Percentiles rank a stretch among this genome's conserved stretches.
These are phyloP conservation scores for Leucoraja erinaceus DNA, from an alignment of 2,113 vertebrate genomes.

Conservation along the genomic window DNA sequence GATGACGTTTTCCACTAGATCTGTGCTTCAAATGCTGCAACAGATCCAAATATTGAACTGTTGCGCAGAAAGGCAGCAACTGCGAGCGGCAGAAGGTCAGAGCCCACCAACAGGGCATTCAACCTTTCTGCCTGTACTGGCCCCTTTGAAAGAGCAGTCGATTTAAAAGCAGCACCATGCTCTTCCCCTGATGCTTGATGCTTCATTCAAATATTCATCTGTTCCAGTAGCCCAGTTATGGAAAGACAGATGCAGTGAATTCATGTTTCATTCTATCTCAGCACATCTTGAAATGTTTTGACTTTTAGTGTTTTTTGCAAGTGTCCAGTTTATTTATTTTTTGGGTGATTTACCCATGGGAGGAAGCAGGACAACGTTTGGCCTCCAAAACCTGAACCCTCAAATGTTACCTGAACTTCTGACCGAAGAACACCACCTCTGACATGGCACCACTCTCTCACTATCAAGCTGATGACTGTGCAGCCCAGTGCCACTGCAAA, in stretches of 20 bases:
- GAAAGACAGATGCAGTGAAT: background rate
- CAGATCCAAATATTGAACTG: background rate
- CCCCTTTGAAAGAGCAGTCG: too few relatives aligned
- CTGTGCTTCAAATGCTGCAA: background rate
- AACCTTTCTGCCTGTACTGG: too few relatives aligned
- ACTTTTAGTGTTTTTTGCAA: background rate
- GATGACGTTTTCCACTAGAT: background rate
- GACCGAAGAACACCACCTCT: background rate
- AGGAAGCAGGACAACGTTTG: background rate
- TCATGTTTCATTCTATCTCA: background rate
- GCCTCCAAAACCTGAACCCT: background rate
- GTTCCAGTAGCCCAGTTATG: background rate
- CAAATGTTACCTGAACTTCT: background rate
- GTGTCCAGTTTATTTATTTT: too few relatives aligned
- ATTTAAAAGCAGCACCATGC: too few relatives aligned
- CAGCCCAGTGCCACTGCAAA: background rate
- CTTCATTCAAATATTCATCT: background rate
- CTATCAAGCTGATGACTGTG: background rate
- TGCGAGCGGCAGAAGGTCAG: background rate
- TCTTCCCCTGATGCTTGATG: too few relatives aligned
- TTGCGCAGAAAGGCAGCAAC: background rate
- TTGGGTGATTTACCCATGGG: background rate
- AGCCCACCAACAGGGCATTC: too few relatives aligned
- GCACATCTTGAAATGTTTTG: background rate
- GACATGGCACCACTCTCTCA: background rate